A percentile compares a stretch with the other conserved stretches of the same genome.
Evolutionary conservation across 2,888 invertebrate genomes (phyloP).

Genomic region (Philaethria dido): DNA sequence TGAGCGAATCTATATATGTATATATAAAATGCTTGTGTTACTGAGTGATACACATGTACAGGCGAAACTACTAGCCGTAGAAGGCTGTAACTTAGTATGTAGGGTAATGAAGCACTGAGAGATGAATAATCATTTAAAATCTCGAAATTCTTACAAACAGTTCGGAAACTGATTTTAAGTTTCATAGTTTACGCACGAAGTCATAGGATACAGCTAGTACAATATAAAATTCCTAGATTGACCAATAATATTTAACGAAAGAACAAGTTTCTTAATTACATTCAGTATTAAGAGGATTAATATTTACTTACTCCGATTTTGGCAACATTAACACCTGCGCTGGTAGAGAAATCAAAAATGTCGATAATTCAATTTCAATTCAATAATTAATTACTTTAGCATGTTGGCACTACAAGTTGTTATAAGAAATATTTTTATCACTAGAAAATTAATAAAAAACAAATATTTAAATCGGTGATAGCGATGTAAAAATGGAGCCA

Average conservation of each 20-base stretch:
- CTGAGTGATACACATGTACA: too few relatives aligned
- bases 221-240: constrained; percentile 28
- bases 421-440: neutral
- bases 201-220: too few relatives aligned
- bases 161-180: too few relatives aligned
- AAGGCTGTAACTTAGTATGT: too few relatives aligned
- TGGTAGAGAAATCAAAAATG: constrained; percentile 1
- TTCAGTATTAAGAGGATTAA: constrained; percentile 7
- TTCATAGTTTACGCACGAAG: too few relatives aligned
- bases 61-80: too few relatives aligned
- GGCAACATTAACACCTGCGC: neutral
- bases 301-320: constrained; percentile 13
- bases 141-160: too few relatives aligned
- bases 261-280: constrained; percentile 22
- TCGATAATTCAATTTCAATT: neutral
- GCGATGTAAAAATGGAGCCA: constrained; percentile 26
- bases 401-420: neutral
- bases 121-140: too few relatives aligned
- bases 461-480: constrained; percentile 25
- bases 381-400: neutral
- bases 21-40: too few relatives aligned
- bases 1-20: constrained; percentile 38
- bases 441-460: neutral
- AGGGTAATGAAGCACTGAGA: too few relatives aligned
- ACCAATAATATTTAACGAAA: constrained; percentile 7